Base-by-base conservation (phyloP, 2,888 invertebrate species). In the Pelosia muscerda region DNA sequence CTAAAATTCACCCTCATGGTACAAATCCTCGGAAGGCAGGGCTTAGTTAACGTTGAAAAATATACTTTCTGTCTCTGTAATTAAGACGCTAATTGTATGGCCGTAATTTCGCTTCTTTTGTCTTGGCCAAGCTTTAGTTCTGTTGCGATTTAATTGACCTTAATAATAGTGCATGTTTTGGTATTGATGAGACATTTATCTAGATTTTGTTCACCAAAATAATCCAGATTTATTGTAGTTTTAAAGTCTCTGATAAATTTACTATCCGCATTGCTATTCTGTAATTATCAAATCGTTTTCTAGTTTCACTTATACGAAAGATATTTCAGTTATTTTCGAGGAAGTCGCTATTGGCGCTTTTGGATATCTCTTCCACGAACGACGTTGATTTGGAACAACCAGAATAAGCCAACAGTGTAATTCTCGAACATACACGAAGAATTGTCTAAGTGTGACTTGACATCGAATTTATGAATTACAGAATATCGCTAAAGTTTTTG, bases 11-110 rank as follows among this genome's bases (percentile, higher is more conserved):
- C 78, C 75, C 75, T 82, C 78, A 75, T 79, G 79, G 76, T 84
- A 81, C 78, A 93, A 94, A 94, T 94, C 94, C 94, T 93, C 92
- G 85, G 92, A 90, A 81, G 86, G 87, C 94, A 92, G 94, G 94
- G 92, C 93, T 91, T 93, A 93, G 92, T 84, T 84, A 84, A 76
- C 85, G 87, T 82, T 86, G 74, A 77, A 83, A 86, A 84, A 79
- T 82, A 79, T 85, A 84, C 82, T 87, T 88, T 86, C 75, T 84
- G 59, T 66, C 63, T 86, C 81, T 81, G 78, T 81, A 81, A 75
- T 77, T 86, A 83, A 82, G 86, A 84, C 85, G 92, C 90, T 91
- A 81, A 83, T 84, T 88, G 86, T 86, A 88, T 93, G 90, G 94
- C 93, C 86, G 84, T 84, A 86, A 84, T 87, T 85, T 89, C 81